Evolutionary conservation across 1,140 invertebrate species (phyloP), one percentile per base, ranked within the genome.

Genomic region (Chelonus insularis): DNA sequence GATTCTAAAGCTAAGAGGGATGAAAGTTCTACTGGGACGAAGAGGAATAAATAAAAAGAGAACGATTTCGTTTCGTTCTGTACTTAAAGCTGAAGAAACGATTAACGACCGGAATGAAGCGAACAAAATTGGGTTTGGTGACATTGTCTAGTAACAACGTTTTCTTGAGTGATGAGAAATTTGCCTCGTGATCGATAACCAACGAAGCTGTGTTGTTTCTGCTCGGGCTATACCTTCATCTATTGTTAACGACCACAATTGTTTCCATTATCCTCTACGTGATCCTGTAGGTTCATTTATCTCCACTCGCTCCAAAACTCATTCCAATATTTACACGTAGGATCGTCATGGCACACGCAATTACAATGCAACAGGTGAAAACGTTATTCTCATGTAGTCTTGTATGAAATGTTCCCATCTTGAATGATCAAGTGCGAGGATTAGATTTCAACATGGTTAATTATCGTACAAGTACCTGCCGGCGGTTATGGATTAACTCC

Each of bases 71-170:
- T 37, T 29, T 36, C 32, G 20, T 37, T 36, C 14, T 14, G 23
- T 52, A 36, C 20, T 29, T 48, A 60, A 29, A 48, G 48, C 34
- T 34, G 57, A 60, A 52, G 57, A 60, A 60, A 60, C 57, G 57
- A 60, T 60, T 60, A 60, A 60, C 57, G 57, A 48, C 47, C 45
- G 57, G 48, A 60, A 60, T 48, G 45, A 60, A 34, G 34, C 57
- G 32, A 34, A 51, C 47, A 50, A 60, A 60, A 60, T 60, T 60
- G 57, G 48, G 57, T 60, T 60, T 60, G 48, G 57, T 48, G 57
- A 60, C 47, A 60, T 60, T 51, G 57, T 60, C 57, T 47, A 37
- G 36, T 60, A 60, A 51, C 57, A 48, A 52, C 50, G 1, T 9
- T 9, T 4, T 25, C 32, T 39, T 16, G 14, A 36, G 20, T 39